A percentile compares a stretch with the other conserved stretches of the same genome.
Evolutionary conservation across 1,140 invertebrate genomes (phyloP).

Genomic region (Oncopodura yosiiana): DNA sequence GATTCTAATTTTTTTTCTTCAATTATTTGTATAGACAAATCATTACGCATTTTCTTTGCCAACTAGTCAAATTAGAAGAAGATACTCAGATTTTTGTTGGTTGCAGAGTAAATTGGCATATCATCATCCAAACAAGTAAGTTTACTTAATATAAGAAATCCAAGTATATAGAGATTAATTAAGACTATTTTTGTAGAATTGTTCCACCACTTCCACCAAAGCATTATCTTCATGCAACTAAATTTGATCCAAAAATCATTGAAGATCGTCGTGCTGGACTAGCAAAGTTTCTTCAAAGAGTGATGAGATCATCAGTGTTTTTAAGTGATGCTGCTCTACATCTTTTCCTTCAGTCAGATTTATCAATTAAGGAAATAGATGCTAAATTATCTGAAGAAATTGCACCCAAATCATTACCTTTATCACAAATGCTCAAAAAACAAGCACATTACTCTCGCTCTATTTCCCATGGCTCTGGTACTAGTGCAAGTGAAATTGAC

Average conservation of each 20-base stretch:
- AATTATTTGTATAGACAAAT: conserved; percentile 20
- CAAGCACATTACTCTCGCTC: too few species aligned
- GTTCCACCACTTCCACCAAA: conserved; percentile 33
- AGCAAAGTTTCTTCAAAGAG: conserved; percentile 32
- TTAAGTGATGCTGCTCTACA: conserved; percentile 33
- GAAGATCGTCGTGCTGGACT: conserved; percentile 23
- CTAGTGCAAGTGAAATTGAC: too few species aligned
- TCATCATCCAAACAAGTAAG: conserved; percentile 34
- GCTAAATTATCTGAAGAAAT: conserved; percentile 19
- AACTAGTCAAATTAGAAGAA: conserved; percentile 12
- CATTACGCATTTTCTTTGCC: conserved; percentile 18
- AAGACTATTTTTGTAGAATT: conserved; percentile 10
- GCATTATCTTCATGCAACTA: conserved; percentile 24
- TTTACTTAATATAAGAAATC: neutral
- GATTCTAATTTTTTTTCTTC: too few species aligned
- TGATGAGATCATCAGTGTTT: conserved; percentile 30
- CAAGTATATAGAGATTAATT: conserved; percentile 4
- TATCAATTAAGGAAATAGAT: conserved; percentile 25
- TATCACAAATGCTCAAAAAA: neutral
- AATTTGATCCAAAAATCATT: conserved; percentile 31
- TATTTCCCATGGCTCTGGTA: too few species aligned
- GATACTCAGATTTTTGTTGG: conserved; percentile 31
- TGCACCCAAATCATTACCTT: too few species aligned
- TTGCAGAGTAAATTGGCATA: conserved; percentile 18
- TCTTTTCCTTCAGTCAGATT: conserved; percentile 30